Base-by-base conservation (phyloP, 2,113 vertebrate species). In the Oxyura jamaicensis region DNA sequence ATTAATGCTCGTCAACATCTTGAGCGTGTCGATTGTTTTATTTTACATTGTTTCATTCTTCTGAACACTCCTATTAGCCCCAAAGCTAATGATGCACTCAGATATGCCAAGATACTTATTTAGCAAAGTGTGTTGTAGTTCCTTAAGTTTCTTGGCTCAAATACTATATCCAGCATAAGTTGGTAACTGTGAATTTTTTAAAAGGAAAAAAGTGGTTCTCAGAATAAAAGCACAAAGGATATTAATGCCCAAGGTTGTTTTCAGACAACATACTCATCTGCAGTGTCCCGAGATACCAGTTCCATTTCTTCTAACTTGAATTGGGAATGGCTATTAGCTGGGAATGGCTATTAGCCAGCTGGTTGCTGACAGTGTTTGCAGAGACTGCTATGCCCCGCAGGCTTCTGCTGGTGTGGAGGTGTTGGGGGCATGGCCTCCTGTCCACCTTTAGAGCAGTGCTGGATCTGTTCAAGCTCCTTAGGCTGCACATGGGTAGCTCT, bases 401-500 rank as follows among this genome's bases (percentile, higher is more conserved):
- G 44, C 59, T 60, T 41, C 59, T 33, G 46, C 21, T 72, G 66
- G 23, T 11, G 8, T 19, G 15, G n/a, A 23, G 20, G 9, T 36
- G 11, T 7, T n/a, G 22, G 69, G 50, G n/a, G 12, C 48, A 33
- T 3, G 2, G 6, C 26, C 29, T 11, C 10, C 48, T 62, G 68
- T 31, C 14, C 50, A n/a, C 6, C 8, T 36, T 53, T n/a, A 26
- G n/a, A 50, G 58, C 52, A 28, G 4, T 0, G 0, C 23, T 28
- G 6, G 14, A 25, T 23, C 26, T 28, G 13, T 20, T n/a, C 3
- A 2, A 29, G 29, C 46, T 35, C 1, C 0, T 0, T 4, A 7
- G 48, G 31, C 42, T 68, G 62, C 52, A 72, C 0, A 6, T 62
- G 48, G 28, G 29, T 10, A 58, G 26, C 21, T 22, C 14, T 78